Base-by-base conservation (phyloP, 1,140 invertebrate species). In the Aphelenchoides fujianensis region DNA sequence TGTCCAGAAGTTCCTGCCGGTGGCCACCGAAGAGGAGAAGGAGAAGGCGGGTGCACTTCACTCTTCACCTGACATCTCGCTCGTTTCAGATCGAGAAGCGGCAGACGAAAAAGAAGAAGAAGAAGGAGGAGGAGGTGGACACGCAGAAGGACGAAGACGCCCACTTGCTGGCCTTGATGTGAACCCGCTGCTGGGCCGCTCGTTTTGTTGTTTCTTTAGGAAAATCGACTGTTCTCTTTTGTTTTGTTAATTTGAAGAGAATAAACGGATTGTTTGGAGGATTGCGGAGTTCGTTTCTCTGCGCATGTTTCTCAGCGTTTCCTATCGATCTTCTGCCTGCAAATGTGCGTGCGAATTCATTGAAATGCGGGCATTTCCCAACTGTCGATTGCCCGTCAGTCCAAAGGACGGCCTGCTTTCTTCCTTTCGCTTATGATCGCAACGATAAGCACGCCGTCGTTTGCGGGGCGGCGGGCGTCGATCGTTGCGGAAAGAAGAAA, bases 1-100 rank as follows among this genome's bases (percentile, higher is more conserved):
- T 61, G 74, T 84, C 35, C 59, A 67, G 30, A 73, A 68, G 41
- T 84, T 69, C 69, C 19, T 79, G 35, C 82, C 81, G 7, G 41
- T 71, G 2, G 59, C 79, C 2, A 75, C 78, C 2, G 82, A 81
- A 63, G 76, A 79, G 31, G 81, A 83, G 66, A 69, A 84, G 19
- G 83, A 81, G 67, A 82, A 79, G 70, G 66, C 82, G 9, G 69
- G 1, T 48, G 28, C 23, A 55, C 32, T 5, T 1, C n/a, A 5
- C n/a, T 66, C 23, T 5, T 54, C 27, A 7, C 5, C 23, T 7
- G 19, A 5, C 23, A 5, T 19, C 23, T 66, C 19, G 3, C 30
- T 61, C 53, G 57, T 66, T 66, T 66, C 57, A 61, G 57, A n/a
- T 61, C 12, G 57, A 61, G 12, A 53, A 61, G 57, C 12, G 16